Evolutionary conservation across 2,888 invertebrate genomes (phyloP).

Genomic region (Ophonus ardosiacus): DNA sequence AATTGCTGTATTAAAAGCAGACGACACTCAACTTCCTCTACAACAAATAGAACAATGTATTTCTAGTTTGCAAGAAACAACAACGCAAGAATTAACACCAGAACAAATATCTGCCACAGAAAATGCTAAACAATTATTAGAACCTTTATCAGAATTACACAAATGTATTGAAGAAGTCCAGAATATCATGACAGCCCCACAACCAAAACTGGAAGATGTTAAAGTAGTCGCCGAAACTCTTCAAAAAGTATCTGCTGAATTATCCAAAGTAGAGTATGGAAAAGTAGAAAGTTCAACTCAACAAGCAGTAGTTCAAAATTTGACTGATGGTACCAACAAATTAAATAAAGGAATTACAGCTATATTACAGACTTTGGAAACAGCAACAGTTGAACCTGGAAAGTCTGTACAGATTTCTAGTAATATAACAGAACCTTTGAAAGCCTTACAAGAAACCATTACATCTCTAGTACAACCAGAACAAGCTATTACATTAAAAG

Average conservation of each 20-base stretch:
- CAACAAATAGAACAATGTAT: constrained; percentile 56
- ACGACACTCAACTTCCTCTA: constrained; percentile 56
- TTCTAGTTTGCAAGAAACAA: constrained; percentile 20
- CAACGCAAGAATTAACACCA: constrained; percentile 3
- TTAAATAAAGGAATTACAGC: constrained; percentile 46
- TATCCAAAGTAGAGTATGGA: constrained; percentile 29
- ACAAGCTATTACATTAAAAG: too few species aligned
- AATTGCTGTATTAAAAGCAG: constrained; percentile 25
- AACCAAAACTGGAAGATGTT: constrained; percentile 1
- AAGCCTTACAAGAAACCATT: constrained; percentile 67
- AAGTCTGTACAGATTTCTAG: constrained; percentile 59
- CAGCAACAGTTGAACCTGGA: background rate
- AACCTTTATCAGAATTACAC: constrained; percentile 63
- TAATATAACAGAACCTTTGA: constrained; percentile 66
- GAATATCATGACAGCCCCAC: background rate
- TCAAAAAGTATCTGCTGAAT: background rate
- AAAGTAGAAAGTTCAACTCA: constrained; percentile 4
- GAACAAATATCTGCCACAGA: constrained; percentile 23
- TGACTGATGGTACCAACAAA: constrained; percentile 46
- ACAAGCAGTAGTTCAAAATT: constrained; percentile 24
- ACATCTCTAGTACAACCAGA: background rate
- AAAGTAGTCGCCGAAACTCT: constrained; percentile 1
- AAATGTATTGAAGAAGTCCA: constrained; percentile 45
- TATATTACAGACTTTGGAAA: constrained; percentile 46
- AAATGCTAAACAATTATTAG: constrained; percentile 26